A percentile compares a stretch with the other conserved stretches of the same genome.
phyloP scores from a whole-genome alignment of 2,797 vertebrate genomes.

The Thripadectes ignobilis region DNA sequence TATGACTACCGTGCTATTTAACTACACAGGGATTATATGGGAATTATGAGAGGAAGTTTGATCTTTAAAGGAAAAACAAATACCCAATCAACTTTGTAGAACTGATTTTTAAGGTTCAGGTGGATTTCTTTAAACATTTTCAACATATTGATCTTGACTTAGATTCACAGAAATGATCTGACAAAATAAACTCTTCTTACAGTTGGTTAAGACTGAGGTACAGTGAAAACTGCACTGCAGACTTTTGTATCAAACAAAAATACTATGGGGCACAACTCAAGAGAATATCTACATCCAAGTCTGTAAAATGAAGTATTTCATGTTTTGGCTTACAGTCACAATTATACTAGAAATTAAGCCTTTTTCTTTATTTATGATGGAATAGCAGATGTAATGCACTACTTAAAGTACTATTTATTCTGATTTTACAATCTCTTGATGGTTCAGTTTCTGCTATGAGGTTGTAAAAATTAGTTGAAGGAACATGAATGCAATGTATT shows the following conservation, averaged over 20 bases:
- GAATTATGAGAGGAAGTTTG: conserved; percentile 60
- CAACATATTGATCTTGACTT: neutral
- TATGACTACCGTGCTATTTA: conserved; percentile 4
- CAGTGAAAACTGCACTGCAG: neutral
- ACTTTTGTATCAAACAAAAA: neutral
- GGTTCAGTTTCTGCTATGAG: neutral
- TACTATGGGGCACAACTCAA: neutral
- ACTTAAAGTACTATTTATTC: neutral
- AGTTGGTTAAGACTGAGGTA: neutral
- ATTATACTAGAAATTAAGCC: neutral
- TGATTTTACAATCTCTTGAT: neutral
- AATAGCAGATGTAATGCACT: neutral
- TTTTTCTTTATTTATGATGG: neutral
- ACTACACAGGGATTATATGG: conserved; percentile 41
- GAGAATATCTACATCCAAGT: neutral
- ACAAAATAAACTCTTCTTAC: neutral
- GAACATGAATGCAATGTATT: neutral
- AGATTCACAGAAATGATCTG: neutral
- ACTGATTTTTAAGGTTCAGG: neutral
- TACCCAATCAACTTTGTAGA: conserved; percentile 1
- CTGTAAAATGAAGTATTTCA: neutral
- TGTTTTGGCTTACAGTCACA: neutral
- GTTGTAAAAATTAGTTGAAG: neutral
- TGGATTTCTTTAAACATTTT: neutral
- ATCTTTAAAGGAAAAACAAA: conserved; percentile 47